Evolutionary conservation across 1,140 invertebrate species (phyloP).

Genomic region (Drosophila suzukii): DNA sequence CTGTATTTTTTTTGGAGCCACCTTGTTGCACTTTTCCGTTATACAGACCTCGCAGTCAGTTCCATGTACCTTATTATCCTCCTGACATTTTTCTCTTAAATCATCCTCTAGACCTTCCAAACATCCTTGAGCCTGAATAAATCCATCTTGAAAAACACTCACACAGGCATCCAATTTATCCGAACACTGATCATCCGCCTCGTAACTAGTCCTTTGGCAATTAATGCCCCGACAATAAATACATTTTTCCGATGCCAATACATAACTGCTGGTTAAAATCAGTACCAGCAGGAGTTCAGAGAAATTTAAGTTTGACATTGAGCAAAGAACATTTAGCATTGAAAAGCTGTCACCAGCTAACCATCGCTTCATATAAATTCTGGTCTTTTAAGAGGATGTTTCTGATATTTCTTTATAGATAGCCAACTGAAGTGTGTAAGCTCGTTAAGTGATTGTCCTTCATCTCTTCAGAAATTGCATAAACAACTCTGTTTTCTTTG

Average conservation of each 20-base stretch:
- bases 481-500: constrained; percentile 42
- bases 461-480: constrained; percentile 23
- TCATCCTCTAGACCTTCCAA: constrained; percentile 30
- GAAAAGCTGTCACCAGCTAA: constrained; percentile 2
- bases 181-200: constrained; percentile 44
- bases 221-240: constrained; percentile 70
- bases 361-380: constrained; percentile 63
- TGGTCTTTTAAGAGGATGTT: constrained; percentile 9
- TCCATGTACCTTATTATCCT: neutral
- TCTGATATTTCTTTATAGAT: too few species aligned
- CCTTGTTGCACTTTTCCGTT: constrained; percentile 66
- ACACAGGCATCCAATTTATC: constrained; percentile 67
- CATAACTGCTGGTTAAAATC: constrained; percentile 5
- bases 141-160: constrained; percentile 59
- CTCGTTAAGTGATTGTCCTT: constrained; percentile 32
- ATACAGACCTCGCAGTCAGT: constrained; percentile 64
- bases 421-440: too few species aligned
- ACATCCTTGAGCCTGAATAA: constrained; percentile 67
- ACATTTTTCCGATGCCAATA: constrained; percentile 52
- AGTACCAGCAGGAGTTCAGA: constrained; percentile 2
- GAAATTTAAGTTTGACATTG: constrained; percentile 50
- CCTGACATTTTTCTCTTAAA: constrained; percentile 26
- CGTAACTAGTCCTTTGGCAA: constrained; percentile 65
- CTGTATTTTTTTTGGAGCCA: constrained; percentile 19
- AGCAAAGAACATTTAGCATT: constrained; percentile 48